Evolutionary conservation across 2,113 vertebrate genomes (phyloP), one percentile per base, ranked within the genome.

Genomic region (Anarrhichthys ocellatus): DNA sequence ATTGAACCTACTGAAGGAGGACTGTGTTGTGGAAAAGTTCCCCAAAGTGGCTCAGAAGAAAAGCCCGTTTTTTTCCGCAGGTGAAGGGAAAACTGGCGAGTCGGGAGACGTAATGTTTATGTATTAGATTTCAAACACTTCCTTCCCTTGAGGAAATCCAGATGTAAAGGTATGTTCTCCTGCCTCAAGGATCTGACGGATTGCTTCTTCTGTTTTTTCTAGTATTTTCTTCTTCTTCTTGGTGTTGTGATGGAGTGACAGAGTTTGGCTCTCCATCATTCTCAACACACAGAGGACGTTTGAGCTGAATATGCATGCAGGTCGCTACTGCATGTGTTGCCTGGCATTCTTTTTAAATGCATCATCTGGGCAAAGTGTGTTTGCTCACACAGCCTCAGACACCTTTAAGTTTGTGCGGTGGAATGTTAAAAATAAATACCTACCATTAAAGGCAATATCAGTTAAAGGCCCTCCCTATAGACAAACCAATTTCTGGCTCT

Each of bases 81-180:
- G 87, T 83, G 75, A 78, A 81, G 74, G 46, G 46, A 85, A 87
- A 88, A 69, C 54, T 42, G 76, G 71, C 13, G 40, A 78, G 75
- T 56, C 18, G 42, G 77, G 82, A 87, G 82, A 88, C 29, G 90
- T 92, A 90, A 95, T 94, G 94, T 94, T 95, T 94, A 94, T 95
- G 92, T 91, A 95, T 94, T 93, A 91, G 91, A 88, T 94, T 95
- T 94, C 91, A 93, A 94, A 93, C 90, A 58, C 73, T 90, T 91
- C 83, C 83, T 85, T 89, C 88, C 87, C 85, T 87, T 86, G 91
- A 93, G 90, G 79, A 91, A 90, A 93, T 91, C 87, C 91, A 94
- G 90, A 94, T 93, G 91, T 92, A 89, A 93, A 93, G 92, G 88
- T 89, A 65, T 89, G 90, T 92, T 92, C 91, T 64, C 87, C 85